Percentiles rank a stretch among this genome's conserved stretches.
phyloP scores from a whole-genome alignment of 2,797 vertebrate species.

The Xerus rutilus region DNA sequence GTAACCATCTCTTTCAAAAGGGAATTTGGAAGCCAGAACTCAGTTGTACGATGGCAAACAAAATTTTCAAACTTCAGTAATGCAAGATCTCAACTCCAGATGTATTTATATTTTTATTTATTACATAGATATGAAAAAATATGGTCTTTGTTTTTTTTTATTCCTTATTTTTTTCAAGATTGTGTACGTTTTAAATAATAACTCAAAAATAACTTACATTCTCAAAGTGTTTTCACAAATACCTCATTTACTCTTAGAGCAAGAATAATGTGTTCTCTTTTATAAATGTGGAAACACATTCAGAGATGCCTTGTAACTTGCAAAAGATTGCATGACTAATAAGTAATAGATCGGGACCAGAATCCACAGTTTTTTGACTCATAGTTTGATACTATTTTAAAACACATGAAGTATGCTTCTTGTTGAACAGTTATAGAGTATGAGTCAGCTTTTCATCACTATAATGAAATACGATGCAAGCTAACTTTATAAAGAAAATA shows the following conservation, averaged over 20 bases:
- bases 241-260: neutral
- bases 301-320: neutral
- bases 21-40: neutral
- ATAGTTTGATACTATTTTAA: constrained; percentile 11
- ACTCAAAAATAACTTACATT: neutral
- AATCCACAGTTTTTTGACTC: neutral
- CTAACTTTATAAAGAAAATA: neutral
- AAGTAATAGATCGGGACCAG: neutral
- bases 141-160: neutral
- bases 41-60: neutral
- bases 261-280: neutral
- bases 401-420: neutral
- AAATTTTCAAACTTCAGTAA: neutral
- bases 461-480: neutral
- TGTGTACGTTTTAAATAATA: neutral
- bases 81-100: neutral
- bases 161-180: neutral
- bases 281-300: neutral
- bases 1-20: neutral
- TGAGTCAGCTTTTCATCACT: neutral
- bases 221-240: neutral
- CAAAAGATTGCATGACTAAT: neutral
- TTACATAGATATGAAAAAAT: neutral
- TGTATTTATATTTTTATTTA: neutral
- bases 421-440: neutral